Evolutionary conservation across 1,140 invertebrate genomes (phyloP).

Genomic region (Coelopa frigida): DNA sequence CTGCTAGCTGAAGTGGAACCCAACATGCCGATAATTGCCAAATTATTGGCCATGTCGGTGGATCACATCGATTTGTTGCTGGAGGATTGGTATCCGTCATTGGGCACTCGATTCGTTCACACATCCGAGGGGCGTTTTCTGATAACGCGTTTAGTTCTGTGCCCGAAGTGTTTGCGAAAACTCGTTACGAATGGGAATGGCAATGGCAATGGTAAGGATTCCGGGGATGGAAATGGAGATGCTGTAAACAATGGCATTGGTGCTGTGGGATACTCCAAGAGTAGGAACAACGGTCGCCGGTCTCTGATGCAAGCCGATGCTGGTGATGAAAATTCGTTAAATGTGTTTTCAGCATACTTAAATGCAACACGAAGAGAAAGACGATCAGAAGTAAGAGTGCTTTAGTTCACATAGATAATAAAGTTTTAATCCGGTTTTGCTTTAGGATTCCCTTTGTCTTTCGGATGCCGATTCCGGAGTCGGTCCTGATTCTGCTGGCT

Average conservation of each 20-base stretch:
- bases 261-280: conserved; percentile 11
- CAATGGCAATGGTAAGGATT: conserved; percentile 2
- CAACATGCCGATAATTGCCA: conserved; percentile 69
- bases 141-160: conserved; percentile 90
- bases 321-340: conserved; percentile 29
- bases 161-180: conserved; percentile 68
- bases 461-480: conserved; percentile 56
- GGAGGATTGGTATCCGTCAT: conserved; percentile 97
- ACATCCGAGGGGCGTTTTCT: conserved; percentile 93
- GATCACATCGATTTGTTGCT: conserved; percentile 94
- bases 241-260: conserved; percentile 23
- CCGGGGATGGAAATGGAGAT: conserved; percentile 35
- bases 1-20: conserved; percentile 51
- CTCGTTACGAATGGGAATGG: conserved; percentile 20
- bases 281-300: background rate
- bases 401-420: background rate
- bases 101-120: conserved; percentile 94
- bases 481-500: conserved; percentile 52
- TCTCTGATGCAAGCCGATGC: conserved; percentile 28
- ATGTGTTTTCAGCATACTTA: conserved; percentile 38
- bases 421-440: background rate
- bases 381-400: conserved; percentile 22
- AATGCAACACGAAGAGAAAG: conserved; percentile 36
- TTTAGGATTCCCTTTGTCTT: conserved; percentile 34
- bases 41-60: conserved; percentile 83